Evolutionary conservation across 2,113 vertebrate genomes (phyloP).

Genomic region (Brachyhypopomus occidentalis): DNA sequence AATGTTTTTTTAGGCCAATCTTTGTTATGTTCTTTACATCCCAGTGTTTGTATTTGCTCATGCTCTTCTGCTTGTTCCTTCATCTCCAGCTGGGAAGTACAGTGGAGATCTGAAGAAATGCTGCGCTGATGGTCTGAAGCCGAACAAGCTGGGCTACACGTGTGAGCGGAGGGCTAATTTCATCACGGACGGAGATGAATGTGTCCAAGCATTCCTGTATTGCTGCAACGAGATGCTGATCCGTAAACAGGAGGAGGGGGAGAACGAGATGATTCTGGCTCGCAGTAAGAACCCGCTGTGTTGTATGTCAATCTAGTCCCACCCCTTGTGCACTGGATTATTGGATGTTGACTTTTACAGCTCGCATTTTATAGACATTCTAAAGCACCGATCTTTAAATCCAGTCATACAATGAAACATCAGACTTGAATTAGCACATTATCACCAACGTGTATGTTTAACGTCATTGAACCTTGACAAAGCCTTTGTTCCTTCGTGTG

Average conservation of each 20-base stretch:
- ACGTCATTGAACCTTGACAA: too few species aligned
- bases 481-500: too few species aligned
- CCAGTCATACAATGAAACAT: too few species aligned
- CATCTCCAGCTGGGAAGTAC: conserved; percentile 65
- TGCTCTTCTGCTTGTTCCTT: too few species aligned
- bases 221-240: conserved; percentile 56
- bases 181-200: conserved; percentile 54
- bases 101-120: conserved; percentile 61
- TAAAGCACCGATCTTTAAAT: too few species aligned
- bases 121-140: conserved; percentile 76
- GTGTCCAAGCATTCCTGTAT: conserved; percentile 36
- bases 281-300: conserved; percentile 35
- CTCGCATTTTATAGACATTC: too few species aligned
- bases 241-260: neutral
- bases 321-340: too few species aligned
- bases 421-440: too few species aligned
- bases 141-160: conserved; percentile 71
- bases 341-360: too few species aligned
- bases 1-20: too few species aligned
- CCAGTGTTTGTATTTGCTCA: neutral
- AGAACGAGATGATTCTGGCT: conserved; percentile 21
- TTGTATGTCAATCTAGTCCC: neutral
- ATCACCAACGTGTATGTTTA: too few species aligned
- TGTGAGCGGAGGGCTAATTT: conserved; percentile 66
- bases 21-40: neutral